phyloP scores from a whole-genome alignment of 2,797 vertebrate genomes.

The Acomys russatus region DNA sequence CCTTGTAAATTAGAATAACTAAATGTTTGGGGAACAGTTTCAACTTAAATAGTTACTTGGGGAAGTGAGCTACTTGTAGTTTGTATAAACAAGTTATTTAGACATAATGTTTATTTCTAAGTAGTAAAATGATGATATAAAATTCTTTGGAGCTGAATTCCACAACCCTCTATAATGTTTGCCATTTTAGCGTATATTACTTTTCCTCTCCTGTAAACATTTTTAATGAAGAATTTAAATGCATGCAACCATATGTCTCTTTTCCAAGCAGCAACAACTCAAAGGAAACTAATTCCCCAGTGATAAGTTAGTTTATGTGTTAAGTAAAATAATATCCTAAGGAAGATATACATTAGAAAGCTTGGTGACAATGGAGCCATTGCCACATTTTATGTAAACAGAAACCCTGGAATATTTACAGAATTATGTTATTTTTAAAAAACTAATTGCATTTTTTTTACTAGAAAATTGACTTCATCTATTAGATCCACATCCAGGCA shows the following conservation, averaged over 20 bases:
- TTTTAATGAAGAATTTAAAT: constrained; percentile 84
- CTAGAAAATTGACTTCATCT: constrained; percentile 29
- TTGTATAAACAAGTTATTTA: constrained; percentile 79
- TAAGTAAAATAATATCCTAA: constrained; percentile 77
- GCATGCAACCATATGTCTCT: constrained; percentile 80
- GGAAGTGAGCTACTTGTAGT: constrained; percentile 65
- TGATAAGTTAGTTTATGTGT: constrained; percentile 63
- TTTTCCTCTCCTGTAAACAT: constrained; percentile 74
- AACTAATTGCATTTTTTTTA: constrained; percentile 55
- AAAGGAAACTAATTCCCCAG: constrained; percentile 66
- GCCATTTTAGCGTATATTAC: constrained; percentile 75
- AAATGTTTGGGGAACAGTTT: constrained; percentile 72
- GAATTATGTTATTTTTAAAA: constrained; percentile 49
- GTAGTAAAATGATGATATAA: constrained; percentile 81
- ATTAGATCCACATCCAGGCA: constrained; percentile 39
- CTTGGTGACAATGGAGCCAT: constrained; percentile 43
- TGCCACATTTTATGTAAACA: constrained; percentile 48
- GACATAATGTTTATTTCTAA: constrained; percentile 83
- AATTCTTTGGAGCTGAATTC: constrained; percentile 77
- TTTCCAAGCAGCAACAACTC: constrained; percentile 69
- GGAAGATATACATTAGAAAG: constrained; percentile 62
- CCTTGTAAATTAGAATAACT: constrained; percentile 72
- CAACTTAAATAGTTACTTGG: constrained; percentile 79
- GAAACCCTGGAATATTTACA: constrained; percentile 59
- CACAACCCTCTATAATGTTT: constrained; percentile 78